A percentile compares a stretch with the other conserved stretches of the same genome.
Conservation (phyloP, 2,113 vertebrate genomes). For the Neotragus moschatus region DNA sequence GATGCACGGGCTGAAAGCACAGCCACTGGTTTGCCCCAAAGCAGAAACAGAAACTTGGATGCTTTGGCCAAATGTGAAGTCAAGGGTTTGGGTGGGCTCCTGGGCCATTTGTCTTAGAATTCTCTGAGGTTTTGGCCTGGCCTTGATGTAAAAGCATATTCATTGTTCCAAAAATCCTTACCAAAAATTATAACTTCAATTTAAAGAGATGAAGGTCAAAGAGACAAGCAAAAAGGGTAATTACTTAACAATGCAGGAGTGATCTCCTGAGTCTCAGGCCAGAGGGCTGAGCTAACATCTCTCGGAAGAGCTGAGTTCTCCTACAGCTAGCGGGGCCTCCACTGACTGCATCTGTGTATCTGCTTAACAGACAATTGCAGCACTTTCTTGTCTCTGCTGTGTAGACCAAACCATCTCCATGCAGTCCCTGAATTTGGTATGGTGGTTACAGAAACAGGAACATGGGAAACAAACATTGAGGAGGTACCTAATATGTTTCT, state of each 20-base stretch:
- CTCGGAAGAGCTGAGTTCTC: neutral
- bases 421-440: neutral
- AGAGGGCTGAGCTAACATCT: neutral
- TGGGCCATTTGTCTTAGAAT: neutral
- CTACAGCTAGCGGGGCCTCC: neutral
- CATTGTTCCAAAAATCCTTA: neutral
- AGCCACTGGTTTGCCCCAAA: neutral
- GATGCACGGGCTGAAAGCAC: neutral
- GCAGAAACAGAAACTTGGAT: slow-evolving; percentile 32
- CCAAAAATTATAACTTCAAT: neutral
- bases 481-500: neutral
- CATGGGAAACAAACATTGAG: neutral
- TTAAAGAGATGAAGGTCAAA: neutral
- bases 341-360: neutral
- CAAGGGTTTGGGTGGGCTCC: slow-evolving; percentile 21
- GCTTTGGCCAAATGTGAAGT: slow-evolving; percentile 8
- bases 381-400: neutral
- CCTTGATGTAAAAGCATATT: neutral
- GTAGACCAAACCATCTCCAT: neutral
- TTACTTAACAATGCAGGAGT: neutral
- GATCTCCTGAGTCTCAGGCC: neutral
- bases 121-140: neutral
- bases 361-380: neutral
- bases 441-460: neutral
- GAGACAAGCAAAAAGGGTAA: neutral